These are phyloP conservation scores for Mesochorus sp. DNA, from an alignment of 2,888 invertebrate species.

Conservation along the genomic window DNA sequence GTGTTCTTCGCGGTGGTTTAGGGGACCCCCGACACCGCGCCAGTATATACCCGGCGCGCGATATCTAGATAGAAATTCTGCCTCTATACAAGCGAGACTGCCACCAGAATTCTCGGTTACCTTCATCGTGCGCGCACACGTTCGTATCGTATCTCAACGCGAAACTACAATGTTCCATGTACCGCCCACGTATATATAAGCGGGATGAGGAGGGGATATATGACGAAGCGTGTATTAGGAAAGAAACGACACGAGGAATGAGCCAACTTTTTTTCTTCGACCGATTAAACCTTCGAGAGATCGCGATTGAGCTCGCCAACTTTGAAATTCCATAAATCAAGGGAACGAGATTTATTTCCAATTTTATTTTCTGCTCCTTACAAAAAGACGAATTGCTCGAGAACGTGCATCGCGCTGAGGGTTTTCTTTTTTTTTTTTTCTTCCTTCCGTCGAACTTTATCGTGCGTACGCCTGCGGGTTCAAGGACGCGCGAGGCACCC, in stretches of 20 bases:
- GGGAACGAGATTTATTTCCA: no score
- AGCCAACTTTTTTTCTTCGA: conserved; percentile 27
- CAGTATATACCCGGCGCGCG: conserved; percentile 4
- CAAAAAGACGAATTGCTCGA: not conserved
- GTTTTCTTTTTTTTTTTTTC: not conserved
- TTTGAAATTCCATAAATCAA: no score
- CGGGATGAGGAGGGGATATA: no score
- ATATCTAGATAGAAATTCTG: conserved; percentile 63
- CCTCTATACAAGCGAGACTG: conserved; percentile 3
- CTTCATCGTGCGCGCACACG: conserved; percentile 4
- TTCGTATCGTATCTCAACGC: conserved; percentile 30
- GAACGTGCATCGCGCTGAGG: not conserved
- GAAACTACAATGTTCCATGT: conserved; percentile 11
- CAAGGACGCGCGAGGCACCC: conserved; percentile 57
- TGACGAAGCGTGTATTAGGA: not conserved
- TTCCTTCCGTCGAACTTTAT: conserved; percentile 29
- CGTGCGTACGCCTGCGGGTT: conserved; percentile 48
- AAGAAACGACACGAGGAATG: not conserved
- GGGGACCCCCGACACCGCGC: conserved; percentile 56
- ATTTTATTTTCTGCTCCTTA: conserved; percentile 1
- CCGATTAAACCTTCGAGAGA: conserved; percentile 38
- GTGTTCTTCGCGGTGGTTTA: conserved; percentile 44
- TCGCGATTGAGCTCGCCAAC: conserved; percentile 3
- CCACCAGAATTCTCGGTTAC: conserved; percentile 17
- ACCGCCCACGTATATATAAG: conserved; percentile 30